phyloP scores from a whole-genome alignment of 2,113 vertebrate genomes.

The Silurus asotus region DNA sequence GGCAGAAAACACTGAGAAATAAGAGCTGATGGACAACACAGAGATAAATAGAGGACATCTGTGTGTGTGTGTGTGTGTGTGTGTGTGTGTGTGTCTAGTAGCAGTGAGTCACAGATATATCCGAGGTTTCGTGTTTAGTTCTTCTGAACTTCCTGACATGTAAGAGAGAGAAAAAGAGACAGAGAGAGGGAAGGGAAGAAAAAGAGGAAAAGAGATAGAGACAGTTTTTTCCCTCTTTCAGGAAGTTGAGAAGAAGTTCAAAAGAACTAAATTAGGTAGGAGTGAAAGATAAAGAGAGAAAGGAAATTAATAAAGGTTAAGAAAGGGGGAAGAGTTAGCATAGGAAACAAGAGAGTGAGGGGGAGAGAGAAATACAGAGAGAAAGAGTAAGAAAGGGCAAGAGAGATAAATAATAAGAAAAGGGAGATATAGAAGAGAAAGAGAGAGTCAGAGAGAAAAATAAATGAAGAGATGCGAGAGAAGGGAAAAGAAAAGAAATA shows the following conservation, averaged over 20 bases:
- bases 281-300: too few relatives aligned
- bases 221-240: too few relatives aligned
- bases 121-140: background rate
- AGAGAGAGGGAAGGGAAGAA: background rate
- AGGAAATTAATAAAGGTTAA: too few relatives aligned
- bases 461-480: too few relatives aligned
- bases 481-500: background rate
- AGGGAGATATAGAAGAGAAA: too few relatives aligned
- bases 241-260: too few relatives aligned
- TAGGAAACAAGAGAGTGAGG: background rate
- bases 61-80: too few relatives aligned
- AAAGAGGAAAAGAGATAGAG: too few relatives aligned
- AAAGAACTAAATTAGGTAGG: too few relatives aligned
- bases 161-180: background rate
- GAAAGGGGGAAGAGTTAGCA: background rate
- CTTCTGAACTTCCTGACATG: background rate
- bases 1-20: background rate
- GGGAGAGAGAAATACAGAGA: background rate
- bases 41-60: background rate
- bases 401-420: too few relatives aligned
- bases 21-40: background rate
- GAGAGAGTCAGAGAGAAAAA: too few relatives aligned
- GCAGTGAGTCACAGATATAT: background rate
- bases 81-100: background rate
- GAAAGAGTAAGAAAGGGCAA: background rate